These are phyloP conservation scores for Minunthozetes semirufus DNA, from an alignment of 2,888 invertebrate species.

Conservation along the genomic window DNA sequence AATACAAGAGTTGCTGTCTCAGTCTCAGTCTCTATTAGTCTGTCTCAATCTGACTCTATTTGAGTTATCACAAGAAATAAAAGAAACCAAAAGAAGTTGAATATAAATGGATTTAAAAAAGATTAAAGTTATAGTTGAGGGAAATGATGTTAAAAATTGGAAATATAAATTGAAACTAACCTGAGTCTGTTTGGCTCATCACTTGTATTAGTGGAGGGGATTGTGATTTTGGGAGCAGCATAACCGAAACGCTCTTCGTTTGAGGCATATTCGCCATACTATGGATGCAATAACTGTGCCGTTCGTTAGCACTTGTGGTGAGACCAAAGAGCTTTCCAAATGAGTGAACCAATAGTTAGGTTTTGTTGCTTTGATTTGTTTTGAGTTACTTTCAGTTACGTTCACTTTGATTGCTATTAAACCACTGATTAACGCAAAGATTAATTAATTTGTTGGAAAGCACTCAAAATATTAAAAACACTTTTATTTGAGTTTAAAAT, in stretches of 20 bases:
- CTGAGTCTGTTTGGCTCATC: slow-evolving; percentile 1
- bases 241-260: slow-evolving; percentile 14
- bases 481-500: background rate
- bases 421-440: background rate
- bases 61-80: too few relatives aligned
- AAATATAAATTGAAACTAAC: background rate
- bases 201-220: slow-evolving; percentile 10
- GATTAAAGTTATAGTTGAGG: too few relatives aligned
- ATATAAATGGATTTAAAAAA: too few relatives aligned
- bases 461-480: slow-evolving; percentile 7
- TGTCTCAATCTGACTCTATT: too few relatives aligned
- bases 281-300: background rate
- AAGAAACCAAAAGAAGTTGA: too few relatives aligned
- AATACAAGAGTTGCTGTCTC: too few relatives aligned
- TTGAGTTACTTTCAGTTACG: too few relatives aligned
- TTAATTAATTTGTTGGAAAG: slow-evolving; percentile 2
- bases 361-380: too few relatives aligned
- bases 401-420: background rate
- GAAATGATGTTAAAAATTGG: background rate
- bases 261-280: slow-evolving; percentile 23
- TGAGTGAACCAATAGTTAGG: too few relatives aligned
- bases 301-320: background rate
- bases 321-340: background rate
- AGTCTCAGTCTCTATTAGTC: too few relatives aligned
- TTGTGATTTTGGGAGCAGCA: slow-evolving; percentile 7